Evolutionary conservation across 2,113 vertebrate genomes (phyloP).

Genomic region (Vidua chalybeata): DNA sequence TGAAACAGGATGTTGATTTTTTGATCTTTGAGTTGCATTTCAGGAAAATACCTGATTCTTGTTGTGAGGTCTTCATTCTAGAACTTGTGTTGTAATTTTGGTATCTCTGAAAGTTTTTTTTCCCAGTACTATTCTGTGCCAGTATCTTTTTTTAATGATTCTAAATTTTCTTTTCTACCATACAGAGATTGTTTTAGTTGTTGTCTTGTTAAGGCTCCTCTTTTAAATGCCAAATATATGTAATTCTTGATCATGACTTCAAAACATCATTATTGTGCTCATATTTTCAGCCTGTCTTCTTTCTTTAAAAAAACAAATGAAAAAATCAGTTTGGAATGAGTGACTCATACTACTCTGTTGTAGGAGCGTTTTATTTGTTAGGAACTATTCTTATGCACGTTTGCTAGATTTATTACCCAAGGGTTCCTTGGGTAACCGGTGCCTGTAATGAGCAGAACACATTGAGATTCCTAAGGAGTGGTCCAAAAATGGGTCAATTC

Average conservation of each 20-base stretch:
- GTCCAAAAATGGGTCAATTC: neutral
- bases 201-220: neutral
- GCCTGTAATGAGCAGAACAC: slow-evolving; percentile 2
- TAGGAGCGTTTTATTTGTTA: slow-evolving; percentile 12
- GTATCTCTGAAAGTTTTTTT: neutral
- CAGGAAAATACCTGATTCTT: neutral
- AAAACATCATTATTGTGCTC: neutral
- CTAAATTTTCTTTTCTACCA: neutral
- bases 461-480: slow-evolving; percentile 13
- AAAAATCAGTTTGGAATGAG: slow-evolving; percentile 1
- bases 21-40: slow-evolving; percentile 1
- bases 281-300: neutral
- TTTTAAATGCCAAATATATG: neutral
- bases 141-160: neutral
- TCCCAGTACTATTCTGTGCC: neutral
- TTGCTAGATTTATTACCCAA: slow-evolving; percentile 23
- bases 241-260: neutral
- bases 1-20: neutral
- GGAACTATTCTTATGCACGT: neutral
- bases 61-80: slow-evolving; percentile 15
- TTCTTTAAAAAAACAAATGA: neutral
- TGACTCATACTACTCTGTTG: slow-evolving; percentile 1
- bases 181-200: neutral
- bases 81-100: neutral
- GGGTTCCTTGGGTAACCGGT: neutral